phyloP scores from a whole-genome alignment of 92 coral and sea anemone species.

The Montipora capitata region DNA sequence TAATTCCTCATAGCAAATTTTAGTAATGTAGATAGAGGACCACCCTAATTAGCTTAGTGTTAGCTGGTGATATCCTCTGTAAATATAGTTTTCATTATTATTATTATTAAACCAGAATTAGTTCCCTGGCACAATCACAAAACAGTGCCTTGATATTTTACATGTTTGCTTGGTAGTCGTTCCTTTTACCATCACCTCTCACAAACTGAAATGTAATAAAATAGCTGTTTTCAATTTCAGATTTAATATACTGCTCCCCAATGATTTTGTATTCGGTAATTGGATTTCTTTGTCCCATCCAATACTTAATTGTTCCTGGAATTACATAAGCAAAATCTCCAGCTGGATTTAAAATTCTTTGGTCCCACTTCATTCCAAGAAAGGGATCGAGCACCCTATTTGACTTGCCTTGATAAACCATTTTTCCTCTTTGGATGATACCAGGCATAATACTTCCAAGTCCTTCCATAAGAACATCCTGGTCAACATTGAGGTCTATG shows the following conservation, averaged over 20 bases:
- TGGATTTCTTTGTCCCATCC: slow-evolving; percentile 60
- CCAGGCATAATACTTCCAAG: slow-evolving; percentile 47
- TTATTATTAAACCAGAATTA: not conserved
- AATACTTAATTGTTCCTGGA: slow-evolving; percentile 64
- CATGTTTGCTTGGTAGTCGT: slow-evolving; percentile 29
- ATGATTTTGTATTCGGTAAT: slow-evolving; percentile 40
- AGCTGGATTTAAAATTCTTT: slow-evolving; percentile 54
- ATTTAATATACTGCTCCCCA: slow-evolving; percentile 51
- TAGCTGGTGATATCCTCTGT: too few species aligned
- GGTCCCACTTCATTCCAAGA: slow-evolving; percentile 76
- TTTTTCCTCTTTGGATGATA: slow-evolving; percentile 55
- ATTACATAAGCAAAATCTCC: slow-evolving; percentile 76
- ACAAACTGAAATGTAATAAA: slow-evolving; percentile 58
- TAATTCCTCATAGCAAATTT: too few species aligned
- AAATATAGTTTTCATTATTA: too few species aligned
- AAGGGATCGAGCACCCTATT: slow-evolving; percentile 55
- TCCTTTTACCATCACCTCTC: slow-evolving; percentile 76
- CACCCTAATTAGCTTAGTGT: too few species aligned
- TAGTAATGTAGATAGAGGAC: too few species aligned
- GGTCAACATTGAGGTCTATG: slow-evolving; percentile 55
- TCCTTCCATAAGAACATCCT: slow-evolving; percentile 69
- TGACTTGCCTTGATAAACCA: slow-evolving; percentile 34
- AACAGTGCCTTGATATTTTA: not conserved
- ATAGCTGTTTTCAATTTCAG: slow-evolving; percentile 58
- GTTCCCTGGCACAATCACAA: not conserved